Percentiles rank a stretch among this genome's conserved stretches.
These are phyloP conservation scores for Battus philenor DNA, from an alignment of 1,140 invertebrate species.

Conservation along the genomic window DNA sequence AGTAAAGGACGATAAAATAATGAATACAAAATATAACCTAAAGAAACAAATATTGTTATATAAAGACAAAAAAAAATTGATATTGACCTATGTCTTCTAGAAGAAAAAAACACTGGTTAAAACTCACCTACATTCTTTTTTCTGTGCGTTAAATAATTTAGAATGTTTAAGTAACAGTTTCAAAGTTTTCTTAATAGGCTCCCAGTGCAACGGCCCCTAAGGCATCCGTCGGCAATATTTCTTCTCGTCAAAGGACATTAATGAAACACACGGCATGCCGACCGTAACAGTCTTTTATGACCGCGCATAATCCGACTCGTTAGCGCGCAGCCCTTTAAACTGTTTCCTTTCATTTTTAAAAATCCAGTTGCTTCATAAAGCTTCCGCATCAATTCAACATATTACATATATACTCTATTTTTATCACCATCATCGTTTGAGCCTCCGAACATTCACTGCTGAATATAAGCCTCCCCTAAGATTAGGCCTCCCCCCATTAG, in stretches of 20 bases:
- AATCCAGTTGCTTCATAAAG: background rate
- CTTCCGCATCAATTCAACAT: too few relatives aligned
- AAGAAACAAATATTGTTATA: too few relatives aligned
- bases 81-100: too few relatives aligned
- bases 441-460: background rate
- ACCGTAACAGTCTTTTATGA: constrained; percentile 18
- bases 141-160: too few relatives aligned
- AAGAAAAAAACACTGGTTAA: background rate
- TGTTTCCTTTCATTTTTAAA: constrained; percentile 16
- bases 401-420: too few relatives aligned
- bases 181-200: constrained; percentile 2
- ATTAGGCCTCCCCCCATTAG: too few relatives aligned
- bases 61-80: too few relatives aligned
- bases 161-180: background rate
- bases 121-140: background rate
- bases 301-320: constrained; percentile 12
- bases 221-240: constrained; percentile 15
- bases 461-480: background rate
- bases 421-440: too few relatives aligned
- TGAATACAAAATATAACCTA: too few relatives aligned
- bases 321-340: constrained; percentile 5
- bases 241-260: constrained; percentile 13
- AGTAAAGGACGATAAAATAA: too few relatives aligned
- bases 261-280: constrained; percentile 13
- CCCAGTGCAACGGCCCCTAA: constrained; percentile 12